Base-by-base conservation (phyloP, 2,797 vertebrate genomes). In the Cygnus olor region DNA sequence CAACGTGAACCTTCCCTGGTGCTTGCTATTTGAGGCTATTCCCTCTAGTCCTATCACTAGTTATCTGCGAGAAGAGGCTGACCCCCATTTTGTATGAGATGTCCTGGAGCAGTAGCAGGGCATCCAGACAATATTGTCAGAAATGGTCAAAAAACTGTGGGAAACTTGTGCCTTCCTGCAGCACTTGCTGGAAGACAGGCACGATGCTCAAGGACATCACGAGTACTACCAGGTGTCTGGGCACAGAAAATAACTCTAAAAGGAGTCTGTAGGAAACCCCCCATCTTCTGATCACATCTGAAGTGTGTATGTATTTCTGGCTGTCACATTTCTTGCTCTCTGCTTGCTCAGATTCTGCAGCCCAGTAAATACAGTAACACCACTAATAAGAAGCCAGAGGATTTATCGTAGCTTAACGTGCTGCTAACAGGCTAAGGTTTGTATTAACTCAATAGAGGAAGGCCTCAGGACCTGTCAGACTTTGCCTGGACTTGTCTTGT, bases 251-350 rank as follows among this genome's bases (percentile, higher is more conserved):
- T 2, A 27, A 1, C 17, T 11, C 19, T 28, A 54, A 24, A n/a
- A 2, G 1, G 2, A 44, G 21, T 27, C 9, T 14, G 2, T 1
- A 8, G 84, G 36, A 49, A 79, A 69, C 18, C 1, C 1, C 13
- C 5, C 3, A 4, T 34, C 70, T 74, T 54, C 11, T 19, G 6
- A 10, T 27, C 3, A 0, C 32, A 30, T 40, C 18, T 32, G 74
- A 64, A 64, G 27, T 3, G 9, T 57, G 47, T 1, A n/a, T 60
- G 10, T 56, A 16, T 36, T 80, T 85, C 40, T 89, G 21, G 6
- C 8, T 68, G 25, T 36, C 15, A 30, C 27, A 47, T 70, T 83
- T 88, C 32, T 56, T 80, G 17, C 28, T 83, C 47, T 73, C 14
- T 11, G 3, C n/a, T 80, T 80, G 15, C 18, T 88, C 14, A 18